A percentile compares a stretch with the other conserved stretches of the same genome.
phyloP scores from a whole-genome alignment of 1,140 invertebrate species.

The Mercenaria mercenaria region DNA sequence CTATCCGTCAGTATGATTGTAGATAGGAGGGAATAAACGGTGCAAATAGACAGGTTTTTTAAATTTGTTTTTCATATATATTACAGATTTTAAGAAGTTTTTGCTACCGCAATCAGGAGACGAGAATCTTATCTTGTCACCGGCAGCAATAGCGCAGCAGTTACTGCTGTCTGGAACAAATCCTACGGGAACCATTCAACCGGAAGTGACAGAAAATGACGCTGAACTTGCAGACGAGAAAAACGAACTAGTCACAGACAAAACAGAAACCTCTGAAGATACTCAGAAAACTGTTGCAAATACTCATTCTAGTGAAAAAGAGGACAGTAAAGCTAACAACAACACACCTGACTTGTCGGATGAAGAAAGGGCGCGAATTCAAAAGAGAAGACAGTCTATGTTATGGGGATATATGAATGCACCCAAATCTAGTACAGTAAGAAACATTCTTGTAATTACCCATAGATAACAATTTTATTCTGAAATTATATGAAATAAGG shows the following conservation, averaged over 20 bases:
- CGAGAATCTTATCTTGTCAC: conserved; percentile 37
- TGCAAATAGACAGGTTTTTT: too few species aligned
- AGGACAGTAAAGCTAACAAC: background rate
- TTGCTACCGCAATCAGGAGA: conserved; percentile 44
- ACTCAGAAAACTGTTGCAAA: background rate
- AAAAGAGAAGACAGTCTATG: conserved; percentile 25
- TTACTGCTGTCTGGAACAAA: background rate
- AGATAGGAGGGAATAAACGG: too few species aligned
- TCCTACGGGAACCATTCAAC: background rate
- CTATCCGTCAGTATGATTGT: too few species aligned
- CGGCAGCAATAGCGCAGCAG: conserved; percentile 12
- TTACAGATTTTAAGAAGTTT: conserved; percentile 56
- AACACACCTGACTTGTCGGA: background rate
- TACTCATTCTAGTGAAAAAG: background rate
- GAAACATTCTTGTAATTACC: background rate
- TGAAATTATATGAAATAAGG: too few species aligned
- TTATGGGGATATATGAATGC: conserved; percentile 13
- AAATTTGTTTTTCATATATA: too few species aligned
- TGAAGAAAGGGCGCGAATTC: background rate
- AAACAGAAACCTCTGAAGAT: background rate
- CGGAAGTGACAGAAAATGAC: conserved; percentile 21
- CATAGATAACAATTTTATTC: too few species aligned
- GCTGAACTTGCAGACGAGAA: background rate
- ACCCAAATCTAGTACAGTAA: background rate
- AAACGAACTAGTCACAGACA: background rate